A percentile compares a stretch with the other conserved stretches of the same genome.
Conservation (phyloP, 1,140 invertebrate genomes). For the Caerostris darwini region DNA sequence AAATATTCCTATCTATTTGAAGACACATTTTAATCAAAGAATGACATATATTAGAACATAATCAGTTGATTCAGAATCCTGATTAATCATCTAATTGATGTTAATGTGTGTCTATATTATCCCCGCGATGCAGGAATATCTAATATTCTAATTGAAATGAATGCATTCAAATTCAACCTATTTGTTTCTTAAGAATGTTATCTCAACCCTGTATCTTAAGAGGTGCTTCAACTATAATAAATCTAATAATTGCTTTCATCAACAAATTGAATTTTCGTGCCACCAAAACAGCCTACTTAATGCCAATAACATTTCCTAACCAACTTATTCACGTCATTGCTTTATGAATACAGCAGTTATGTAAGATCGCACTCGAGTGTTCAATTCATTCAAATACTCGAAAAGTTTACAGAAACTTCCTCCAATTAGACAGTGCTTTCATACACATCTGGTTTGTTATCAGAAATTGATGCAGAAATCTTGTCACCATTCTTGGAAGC, state of each 20-base stretch:
- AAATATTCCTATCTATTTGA: no score
- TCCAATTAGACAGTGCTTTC: conserved; percentile 31
- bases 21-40: no score
- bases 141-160: no score
- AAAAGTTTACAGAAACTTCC: conserved; percentile 36
- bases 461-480: conserved; percentile 56
- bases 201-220: background rate
- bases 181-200: background rate
- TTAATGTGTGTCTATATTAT: no score
- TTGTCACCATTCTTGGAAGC: background rate
- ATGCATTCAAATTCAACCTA: no score
- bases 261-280: background rate
- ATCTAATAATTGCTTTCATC: background rate
- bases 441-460: conserved; percentile 2
- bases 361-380: background rate
- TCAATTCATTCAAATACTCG: conserved; percentile 52
- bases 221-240: background rate
- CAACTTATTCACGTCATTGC: background rate
- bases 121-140: no score
- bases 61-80: no score
- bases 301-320: conserved; percentile 34
- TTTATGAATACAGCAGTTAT: background rate
- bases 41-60: no score
- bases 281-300: conserved; percentile 3
- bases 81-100: no score